phyloP scores from a whole-genome alignment of 2,113 vertebrate species.

The Rhinichthys klamathensis region DNA sequence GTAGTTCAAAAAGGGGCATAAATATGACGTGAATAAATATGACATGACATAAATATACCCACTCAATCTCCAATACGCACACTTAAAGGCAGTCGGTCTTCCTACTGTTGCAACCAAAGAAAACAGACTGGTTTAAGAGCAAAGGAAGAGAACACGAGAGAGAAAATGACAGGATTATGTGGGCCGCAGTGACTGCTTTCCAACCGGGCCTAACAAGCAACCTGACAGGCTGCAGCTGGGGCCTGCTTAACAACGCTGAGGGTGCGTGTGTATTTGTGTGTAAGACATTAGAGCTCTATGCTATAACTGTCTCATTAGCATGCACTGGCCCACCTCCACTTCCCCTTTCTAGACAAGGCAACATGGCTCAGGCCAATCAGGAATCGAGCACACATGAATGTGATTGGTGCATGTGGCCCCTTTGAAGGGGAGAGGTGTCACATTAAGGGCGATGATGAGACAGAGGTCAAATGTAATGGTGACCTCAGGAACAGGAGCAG shows the following conservation, averaged over 20 bases:
- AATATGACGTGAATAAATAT: neutral
- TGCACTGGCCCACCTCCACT: constrained; percentile 98
- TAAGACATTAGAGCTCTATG: constrained; percentile 91
- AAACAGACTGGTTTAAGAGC: constrained; percentile 17
- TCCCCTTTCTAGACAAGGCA: constrained; percentile 93
- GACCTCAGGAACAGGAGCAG: constrained; percentile 76
- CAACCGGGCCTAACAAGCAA: constrained; percentile 87
- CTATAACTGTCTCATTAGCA: constrained; percentile 99
- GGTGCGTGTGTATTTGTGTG: constrained; percentile 47
- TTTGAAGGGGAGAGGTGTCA: constrained; percentile 67
- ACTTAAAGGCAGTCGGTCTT: neutral
- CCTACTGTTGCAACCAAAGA: neutral
- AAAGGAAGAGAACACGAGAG: constrained; percentile 50
- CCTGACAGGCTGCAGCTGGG: constrained; percentile 97
- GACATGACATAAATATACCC: neutral
- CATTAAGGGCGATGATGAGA: constrained; percentile 73
- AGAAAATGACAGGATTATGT: constrained; percentile 86
- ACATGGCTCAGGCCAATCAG: constrained; percentile 83
- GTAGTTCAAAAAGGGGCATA: neutral
- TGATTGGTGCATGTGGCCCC: constrained; percentile 81
- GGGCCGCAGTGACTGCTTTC: constrained; percentile 64
- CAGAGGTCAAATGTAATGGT: constrained; percentile 79
- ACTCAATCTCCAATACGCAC: too few relatives aligned
- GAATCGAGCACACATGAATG: constrained; percentile 66
- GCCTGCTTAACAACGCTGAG: constrained; percentile 87